phyloP scores from a whole-genome alignment of 2,113 vertebrate genomes.

The Bos javanicus region DNA sequence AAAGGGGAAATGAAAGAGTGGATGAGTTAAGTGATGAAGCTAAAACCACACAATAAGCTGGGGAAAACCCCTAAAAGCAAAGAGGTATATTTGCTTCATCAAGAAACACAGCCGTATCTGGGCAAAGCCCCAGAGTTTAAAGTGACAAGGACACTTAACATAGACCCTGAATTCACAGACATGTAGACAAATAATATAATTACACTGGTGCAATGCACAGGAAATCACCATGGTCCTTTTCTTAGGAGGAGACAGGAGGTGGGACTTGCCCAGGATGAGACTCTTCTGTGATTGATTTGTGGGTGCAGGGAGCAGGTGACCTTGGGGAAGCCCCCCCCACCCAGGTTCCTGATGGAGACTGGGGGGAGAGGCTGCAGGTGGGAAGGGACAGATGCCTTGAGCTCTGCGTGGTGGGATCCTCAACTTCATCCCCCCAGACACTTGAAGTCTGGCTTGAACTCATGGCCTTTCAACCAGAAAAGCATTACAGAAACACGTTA shows the following conservation, averaged over 20 bases:
- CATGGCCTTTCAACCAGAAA: background rate
- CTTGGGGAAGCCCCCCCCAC: background rate
- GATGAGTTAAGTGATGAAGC: background rate
- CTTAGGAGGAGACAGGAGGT: background rate
- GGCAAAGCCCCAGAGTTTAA: background rate
- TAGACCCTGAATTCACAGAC: background rate
- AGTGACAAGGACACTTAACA: background rate
- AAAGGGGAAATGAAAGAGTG: background rate
- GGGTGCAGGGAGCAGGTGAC: background rate
- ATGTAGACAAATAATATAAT: background rate
- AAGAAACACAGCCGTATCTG: background rate
- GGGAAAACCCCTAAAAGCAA: background rate
- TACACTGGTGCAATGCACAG: background rate
- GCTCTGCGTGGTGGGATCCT: background rate
- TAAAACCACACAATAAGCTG: background rate
- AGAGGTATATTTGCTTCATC: background rate
- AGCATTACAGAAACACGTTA: background rate
- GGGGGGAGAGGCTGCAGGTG: background rate
- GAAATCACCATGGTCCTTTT: background rate
- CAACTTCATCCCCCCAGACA: background rate
- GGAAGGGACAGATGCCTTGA: background rate
- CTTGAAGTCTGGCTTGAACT: background rate
- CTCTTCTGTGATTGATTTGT: background rate
- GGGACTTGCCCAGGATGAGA: background rate
- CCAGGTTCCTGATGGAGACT: background rate